Conservation (phyloP, 2,888 invertebrate genomes). For the Prionchulus punctatus region DNA sequence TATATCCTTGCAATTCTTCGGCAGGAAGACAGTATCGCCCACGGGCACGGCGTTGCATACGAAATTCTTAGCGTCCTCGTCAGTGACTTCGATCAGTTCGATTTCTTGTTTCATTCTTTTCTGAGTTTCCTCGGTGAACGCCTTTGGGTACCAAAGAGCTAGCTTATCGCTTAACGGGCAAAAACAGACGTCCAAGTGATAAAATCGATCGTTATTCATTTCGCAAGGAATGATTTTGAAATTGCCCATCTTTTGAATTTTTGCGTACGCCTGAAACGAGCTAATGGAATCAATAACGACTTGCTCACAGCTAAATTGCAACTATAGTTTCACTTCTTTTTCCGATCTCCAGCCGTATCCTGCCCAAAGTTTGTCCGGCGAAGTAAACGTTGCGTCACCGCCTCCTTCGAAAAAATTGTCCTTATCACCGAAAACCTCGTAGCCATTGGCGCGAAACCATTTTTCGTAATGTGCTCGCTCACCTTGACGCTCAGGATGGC, state of each 20-base stretch:
- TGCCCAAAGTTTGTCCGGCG: slow-evolving; percentile 25
- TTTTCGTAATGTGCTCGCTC: slow-evolving; percentile 25
- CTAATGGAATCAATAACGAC: not conserved
- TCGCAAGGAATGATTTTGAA: slow-evolving; percentile 10
- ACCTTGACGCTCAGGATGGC: slow-evolving; percentile 26
- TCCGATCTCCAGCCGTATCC: slow-evolving; percentile 21
- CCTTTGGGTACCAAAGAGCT: slow-evolving; percentile 10
- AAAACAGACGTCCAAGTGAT: slow-evolving; percentile 12
- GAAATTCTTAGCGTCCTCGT: slow-evolving; percentile 9
- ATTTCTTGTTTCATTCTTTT: not conserved
- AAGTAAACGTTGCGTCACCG: slow-evolving; percentile 29
- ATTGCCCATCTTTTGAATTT: slow-evolving; percentile 14
- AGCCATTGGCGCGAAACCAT: slow-evolving; percentile 26
- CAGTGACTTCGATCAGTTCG: slow-evolving; percentile 7
- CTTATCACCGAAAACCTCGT: slow-evolving; percentile 20
- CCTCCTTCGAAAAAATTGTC: slow-evolving; percentile 23
- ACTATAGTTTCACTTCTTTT: not conserved
- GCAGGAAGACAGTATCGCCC: slow-evolving; percentile 21
- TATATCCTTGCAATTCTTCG: slow-evolving; percentile 22
- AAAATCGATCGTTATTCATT: slow-evolving; percentile 5
- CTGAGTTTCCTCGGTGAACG: slow-evolving; percentile 5
- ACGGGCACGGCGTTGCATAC: slow-evolving; percentile 10
- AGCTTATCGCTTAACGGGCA: not conserved
- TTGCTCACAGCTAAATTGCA: not conserved
- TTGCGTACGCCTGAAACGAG: slow-evolving; percentile 20